Base-by-base conservation (phyloP, 2,888 invertebrate species). In the Xylota segnis region DNA sequence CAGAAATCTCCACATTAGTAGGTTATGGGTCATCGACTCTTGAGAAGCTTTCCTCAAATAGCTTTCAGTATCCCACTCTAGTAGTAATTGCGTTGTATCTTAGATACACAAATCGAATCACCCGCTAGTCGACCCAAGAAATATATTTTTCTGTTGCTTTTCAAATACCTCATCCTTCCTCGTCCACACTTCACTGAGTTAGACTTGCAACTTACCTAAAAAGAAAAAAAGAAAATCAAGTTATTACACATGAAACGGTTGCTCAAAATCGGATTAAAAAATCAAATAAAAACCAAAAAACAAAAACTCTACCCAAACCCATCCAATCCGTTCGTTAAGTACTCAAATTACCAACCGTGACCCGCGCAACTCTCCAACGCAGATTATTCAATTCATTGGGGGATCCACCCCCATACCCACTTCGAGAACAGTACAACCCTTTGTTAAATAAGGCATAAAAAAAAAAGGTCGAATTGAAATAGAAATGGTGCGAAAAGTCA, bases 391-490 rank as follows among this genome's bases (percentile, higher is more conserved):
- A 84, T 79, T 84, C 84, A 75, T 79, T 66, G 52, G 14, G 58
- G 74, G 56, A 78, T 71, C 52, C 16, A 37, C 40, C 52, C 14
- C 58, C 52, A 66, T 45, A 29, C 32, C 14, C 65, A 23, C 23
- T 23, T 23, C 23, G 23, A 23, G 23, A 23, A 23, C 23, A 23
- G 23, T 23, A 29, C 59, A 81, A 82, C 76, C 86, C 86, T 82
- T 76, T 82, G 86, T 77, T 81, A 82, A 86, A 86, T 86, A 82
- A 86, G 86, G 72, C 86, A 86, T 86, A 86, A 63, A 82, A 61
- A 75, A n/a, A 76, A 86, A 82, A 58, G 82, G 81, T 76, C 81
- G 68, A 82, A 86, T 82, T 86, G 82, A 86, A 86, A 86, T 82
- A 81, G 76, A 82, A 82, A 77, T 82, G 86, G 82, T 81, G 86